These are phyloP conservation scores for Catalaphyllia jardinei DNA, from an alignment of 64 coral and sea anemone genomes.

Conservation along the genomic window DNA sequence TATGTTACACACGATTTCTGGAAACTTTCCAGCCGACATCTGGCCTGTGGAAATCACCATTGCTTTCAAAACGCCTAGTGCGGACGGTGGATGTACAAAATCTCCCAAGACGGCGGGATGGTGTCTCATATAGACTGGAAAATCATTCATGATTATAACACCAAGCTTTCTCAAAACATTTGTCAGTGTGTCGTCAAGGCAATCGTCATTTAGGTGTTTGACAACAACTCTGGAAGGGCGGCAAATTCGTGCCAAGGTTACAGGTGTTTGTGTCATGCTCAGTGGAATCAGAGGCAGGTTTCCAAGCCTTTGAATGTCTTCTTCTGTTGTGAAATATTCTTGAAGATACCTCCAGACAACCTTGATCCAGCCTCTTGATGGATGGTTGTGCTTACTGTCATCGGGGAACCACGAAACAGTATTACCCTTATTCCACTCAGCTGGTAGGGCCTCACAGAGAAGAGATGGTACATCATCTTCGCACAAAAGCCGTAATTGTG, in stretches of 20 bases:
- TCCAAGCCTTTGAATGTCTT: neutral
- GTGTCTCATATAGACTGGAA: constrained; percentile 31
- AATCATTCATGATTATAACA: constrained; percentile 53
- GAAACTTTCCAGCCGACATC: neutral
- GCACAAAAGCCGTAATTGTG: constrained; percentile 1
- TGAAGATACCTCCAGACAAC: constrained; percentile 68
- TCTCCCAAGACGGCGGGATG: constrained; percentile 39
- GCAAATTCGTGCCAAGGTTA: constrained; percentile 40
- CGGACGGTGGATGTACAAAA: constrained; percentile 39
- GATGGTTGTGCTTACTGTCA: neutral
- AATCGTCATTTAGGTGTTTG: neutral
- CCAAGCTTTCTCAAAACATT: constrained; percentile 31
- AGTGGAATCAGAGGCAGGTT: neutral
- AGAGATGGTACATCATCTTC: neutral
- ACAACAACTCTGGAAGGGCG: constrained; percentile 50
- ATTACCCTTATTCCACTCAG: constrained; percentile 31
- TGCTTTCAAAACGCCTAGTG: constrained; percentile 50
- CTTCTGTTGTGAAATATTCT: neutral
- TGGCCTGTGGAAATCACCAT: neutral
- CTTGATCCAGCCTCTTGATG: constrained; percentile 49
- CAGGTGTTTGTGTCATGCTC: neutral
- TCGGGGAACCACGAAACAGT: constrained; percentile 36
- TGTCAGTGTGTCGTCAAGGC: neutral
- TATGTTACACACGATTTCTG: neutral
- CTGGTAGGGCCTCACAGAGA: constrained; percentile 13